A percentile compares a stretch with the other conserved stretches of the same genome.
Conservation (phyloP, 2,888 invertebrate genomes). For the Zaprionus obscuricornis region DNA sequence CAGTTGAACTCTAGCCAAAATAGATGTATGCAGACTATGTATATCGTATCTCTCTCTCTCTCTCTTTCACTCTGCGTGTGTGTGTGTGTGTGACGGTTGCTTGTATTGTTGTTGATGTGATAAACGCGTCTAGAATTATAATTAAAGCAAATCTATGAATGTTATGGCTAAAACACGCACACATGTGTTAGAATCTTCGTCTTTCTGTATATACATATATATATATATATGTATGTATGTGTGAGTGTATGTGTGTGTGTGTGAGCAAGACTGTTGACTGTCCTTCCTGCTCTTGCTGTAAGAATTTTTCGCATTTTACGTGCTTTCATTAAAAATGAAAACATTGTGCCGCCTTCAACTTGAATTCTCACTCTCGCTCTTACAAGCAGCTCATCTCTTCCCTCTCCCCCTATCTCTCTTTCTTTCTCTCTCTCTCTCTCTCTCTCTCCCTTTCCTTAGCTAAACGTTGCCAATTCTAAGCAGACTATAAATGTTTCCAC, state of each 20-base stretch:
- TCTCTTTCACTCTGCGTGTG: no score
- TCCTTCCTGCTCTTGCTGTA: no score
- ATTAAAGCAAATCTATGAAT: conserved; percentile 77
- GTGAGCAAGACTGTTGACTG: conserved; percentile 44
- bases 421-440: conserved; percentile 12
- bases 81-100: conserved; percentile 23
- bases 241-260: conserved; percentile 4
- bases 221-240: conserved; percentile 12
- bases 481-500: conserved; percentile 68
- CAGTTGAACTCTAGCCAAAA: conserved; percentile 33
- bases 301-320: conserved; percentile 78
- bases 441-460: conserved; percentile 16
- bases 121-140: conserved; percentile 78
- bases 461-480: conserved; percentile 67
- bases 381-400: no score
- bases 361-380: conserved; percentile 12
- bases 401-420: conserved; percentile 3
- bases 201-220: not conserved
- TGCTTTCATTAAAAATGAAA: conserved; percentile 79
- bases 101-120: conserved; percentile 77
- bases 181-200: conserved; percentile 9
- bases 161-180: conserved; percentile 37
- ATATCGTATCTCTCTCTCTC: conserved; percentile 8
- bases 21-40: conserved; percentile 7
- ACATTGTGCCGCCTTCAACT: conserved; percentile 63